phyloP scores from a whole-genome alignment of 2,888 invertebrate genomes.

The Lysandra coridon region DNA sequence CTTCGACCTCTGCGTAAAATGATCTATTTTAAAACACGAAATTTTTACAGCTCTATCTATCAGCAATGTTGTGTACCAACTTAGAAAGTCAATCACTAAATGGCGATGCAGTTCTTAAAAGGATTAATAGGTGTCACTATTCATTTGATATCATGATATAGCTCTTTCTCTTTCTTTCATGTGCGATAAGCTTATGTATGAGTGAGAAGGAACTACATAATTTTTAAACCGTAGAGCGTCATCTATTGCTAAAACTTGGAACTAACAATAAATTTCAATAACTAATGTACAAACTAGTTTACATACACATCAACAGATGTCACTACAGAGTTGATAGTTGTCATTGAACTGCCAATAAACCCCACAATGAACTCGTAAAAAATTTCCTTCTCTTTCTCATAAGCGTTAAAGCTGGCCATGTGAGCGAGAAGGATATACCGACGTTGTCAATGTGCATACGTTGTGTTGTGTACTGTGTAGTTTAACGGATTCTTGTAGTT shows the following conservation, averaged over 20 bases:
- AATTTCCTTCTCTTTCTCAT: slow-evolving; percentile 36
- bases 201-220: neutral
- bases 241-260: slow-evolving; percentile 27
- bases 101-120: neutral
- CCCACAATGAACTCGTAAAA: slow-evolving; percentile 17
- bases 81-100: neutral
- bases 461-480: slow-evolving; percentile 31
- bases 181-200: neutral
- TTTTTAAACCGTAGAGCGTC: neutral
- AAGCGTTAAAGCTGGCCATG: neutral
- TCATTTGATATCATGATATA: neutral
- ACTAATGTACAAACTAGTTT: neutral
- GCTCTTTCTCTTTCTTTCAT: neutral
- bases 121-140: neutral
- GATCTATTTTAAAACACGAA: too few species aligned
- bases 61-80: neutral
- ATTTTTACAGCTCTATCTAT: neutral
- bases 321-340: neutral
- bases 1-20: too few species aligned
- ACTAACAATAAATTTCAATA: slow-evolving; percentile 14
- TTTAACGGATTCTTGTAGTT: slow-evolving; percentile 9
- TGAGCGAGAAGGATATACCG: slow-evolving; percentile 49
- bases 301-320: slow-evolving; percentile 29
- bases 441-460: slow-evolving; percentile 53
- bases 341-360: neutral